Conservation (phyloP, 2,888 invertebrate species). For the Metellina segmentata region DNA sequence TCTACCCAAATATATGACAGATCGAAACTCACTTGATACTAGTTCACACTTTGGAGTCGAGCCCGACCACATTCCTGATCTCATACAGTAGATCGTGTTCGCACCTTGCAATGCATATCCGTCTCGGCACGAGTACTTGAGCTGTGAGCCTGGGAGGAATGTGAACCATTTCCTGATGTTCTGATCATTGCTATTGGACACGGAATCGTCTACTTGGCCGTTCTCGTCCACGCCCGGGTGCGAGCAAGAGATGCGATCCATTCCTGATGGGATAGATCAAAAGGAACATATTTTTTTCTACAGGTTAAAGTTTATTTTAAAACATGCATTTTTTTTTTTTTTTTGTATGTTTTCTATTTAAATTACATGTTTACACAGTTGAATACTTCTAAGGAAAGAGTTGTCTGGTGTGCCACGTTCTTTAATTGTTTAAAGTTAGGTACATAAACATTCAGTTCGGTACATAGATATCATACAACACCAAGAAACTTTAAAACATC, state of each 20-base stretch:
- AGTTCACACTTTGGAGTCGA: background rate
- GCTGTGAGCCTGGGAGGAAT: background rate
- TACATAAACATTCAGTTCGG: no score
- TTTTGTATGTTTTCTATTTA: no score
- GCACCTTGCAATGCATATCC: constrained; percentile 9
- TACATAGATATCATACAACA: no score
- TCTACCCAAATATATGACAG: no score
- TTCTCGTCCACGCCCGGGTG: background rate
- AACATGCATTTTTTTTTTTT: no score
- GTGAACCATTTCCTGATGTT: background rate
- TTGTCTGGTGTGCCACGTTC: no score
- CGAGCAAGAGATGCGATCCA: background rate
- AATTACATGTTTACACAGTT: no score
- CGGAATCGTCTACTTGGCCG: background rate
- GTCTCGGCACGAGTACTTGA: constrained; percentile 20
- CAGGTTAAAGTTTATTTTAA: no score
- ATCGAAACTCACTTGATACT: no score
- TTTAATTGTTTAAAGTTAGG: no score
- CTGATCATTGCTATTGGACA: background rate
- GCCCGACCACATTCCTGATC: constrained; percentile 4
- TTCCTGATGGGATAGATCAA: background rate
- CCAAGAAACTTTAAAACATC: no score
- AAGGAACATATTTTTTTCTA: background rate
- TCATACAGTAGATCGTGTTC: background rate
- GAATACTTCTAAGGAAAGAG: no score